These are phyloP conservation scores for Craniophora ligustri DNA, from an alignment of 2,888 invertebrate species.

Conservation along the genomic window DNA sequence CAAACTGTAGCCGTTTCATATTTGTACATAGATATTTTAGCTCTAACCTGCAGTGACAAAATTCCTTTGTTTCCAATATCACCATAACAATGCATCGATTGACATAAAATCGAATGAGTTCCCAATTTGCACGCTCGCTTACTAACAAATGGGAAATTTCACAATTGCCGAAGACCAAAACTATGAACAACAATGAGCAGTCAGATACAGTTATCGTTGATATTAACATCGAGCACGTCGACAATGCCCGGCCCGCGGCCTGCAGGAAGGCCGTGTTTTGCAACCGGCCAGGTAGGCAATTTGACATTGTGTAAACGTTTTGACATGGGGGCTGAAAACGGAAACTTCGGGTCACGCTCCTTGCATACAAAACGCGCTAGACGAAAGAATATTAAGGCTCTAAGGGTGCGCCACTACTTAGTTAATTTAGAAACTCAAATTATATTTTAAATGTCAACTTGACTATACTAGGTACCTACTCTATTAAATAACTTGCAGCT, in stretches of 20 bases:
- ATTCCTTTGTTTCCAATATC: conserved; percentile 36
- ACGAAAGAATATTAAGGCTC: conserved; percentile 48
- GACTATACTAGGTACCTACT: too few species aligned
- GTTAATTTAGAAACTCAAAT: conserved; percentile 45
- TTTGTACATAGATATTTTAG: too few species aligned
- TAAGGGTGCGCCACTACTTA: conserved; percentile 34
- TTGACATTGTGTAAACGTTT: conserved; percentile 84
- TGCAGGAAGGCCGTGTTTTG: conserved; percentile 76
- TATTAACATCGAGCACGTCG: conserved; percentile 57
- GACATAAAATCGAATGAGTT: conserved; percentile 41
- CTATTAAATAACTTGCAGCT: too few species aligned
- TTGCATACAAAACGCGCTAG: conserved; percentile 71
- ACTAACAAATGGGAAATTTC: conserved; percentile 49
- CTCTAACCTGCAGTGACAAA: too few species aligned
- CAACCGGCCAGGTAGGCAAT: conserved; percentile 76
- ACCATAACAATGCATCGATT: conserved; percentile 39
- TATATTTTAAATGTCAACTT: too few species aligned
- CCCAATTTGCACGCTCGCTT: conserved; percentile 34
- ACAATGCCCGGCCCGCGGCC: conserved; percentile 63
- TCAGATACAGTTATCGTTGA: conserved; percentile 58
- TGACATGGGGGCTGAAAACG: conserved; percentile 80
- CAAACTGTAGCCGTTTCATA: too few species aligned
- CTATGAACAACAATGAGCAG: conserved; percentile 52
- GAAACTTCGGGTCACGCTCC: conserved; percentile 79
- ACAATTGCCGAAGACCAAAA: conserved; percentile 53